These are phyloP conservation scores for Chrysina gloriosa DNA, from an alignment of 2,888 invertebrate species.

Conservation along the genomic window DNA sequence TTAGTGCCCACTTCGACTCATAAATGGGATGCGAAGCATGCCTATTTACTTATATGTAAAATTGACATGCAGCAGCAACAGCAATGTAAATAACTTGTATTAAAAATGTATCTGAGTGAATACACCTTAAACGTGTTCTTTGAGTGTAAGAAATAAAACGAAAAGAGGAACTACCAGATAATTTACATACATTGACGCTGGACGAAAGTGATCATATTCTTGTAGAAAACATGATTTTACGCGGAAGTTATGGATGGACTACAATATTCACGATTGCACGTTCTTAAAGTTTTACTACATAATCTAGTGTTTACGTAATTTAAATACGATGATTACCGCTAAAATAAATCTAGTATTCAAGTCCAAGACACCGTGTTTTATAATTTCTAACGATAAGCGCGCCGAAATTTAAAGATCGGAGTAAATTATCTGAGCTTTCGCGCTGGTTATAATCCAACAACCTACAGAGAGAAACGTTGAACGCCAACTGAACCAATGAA, in stretches of 20 bases:
- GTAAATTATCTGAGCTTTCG: neutral
- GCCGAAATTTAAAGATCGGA: constrained; percentile 17
- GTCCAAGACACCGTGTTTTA: constrained; percentile 14
- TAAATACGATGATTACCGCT: neutral
- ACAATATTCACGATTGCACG: neutral
- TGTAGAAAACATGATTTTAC: neutral
- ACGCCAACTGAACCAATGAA: constrained; percentile 13
- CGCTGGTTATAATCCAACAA: neutral
- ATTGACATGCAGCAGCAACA: too few relatives aligned
- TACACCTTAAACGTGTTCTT: too few relatives aligned
- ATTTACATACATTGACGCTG: neutral
- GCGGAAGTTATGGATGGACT: neutral
- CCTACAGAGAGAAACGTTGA: constrained; percentile 21
- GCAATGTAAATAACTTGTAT: too few relatives aligned
- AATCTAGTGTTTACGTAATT: neutral
- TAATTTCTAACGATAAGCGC: neutral
- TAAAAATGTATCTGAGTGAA: too few relatives aligned
- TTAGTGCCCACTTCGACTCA: too few relatives aligned
- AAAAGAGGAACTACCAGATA: neutral
- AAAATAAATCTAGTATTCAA: neutral
- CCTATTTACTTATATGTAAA: too few relatives aligned
- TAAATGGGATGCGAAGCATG: too few relatives aligned
- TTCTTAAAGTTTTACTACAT: neutral
- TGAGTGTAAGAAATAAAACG: too few relatives aligned
- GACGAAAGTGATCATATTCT: neutral